Evolutionary conservation across 2,113 vertebrate species (phyloP), one percentile per base, ranked within the genome.

Genomic region (Zosterops lateralis): DNA sequence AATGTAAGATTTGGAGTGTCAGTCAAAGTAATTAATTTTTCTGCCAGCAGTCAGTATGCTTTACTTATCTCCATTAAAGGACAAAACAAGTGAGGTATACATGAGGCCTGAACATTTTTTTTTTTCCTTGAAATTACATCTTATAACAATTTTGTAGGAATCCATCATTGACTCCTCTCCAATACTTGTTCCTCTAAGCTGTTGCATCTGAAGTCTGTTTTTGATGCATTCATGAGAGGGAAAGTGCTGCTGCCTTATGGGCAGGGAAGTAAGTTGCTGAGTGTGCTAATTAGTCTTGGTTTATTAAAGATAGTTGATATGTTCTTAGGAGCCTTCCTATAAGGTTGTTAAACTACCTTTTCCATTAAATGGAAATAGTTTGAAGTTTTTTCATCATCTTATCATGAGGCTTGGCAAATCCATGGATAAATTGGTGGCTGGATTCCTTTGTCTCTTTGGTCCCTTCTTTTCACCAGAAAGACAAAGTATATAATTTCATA

Each of bases 361-460:
- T 89, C 81, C 48, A 61, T 72, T 29, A 91, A 68, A 73, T 47
- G 29, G 20, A 66, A 68, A 44, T 82, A 73, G 29, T 73, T 62
- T 40, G 38, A 75, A 5, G 15, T 18, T 73, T 84, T 34, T 76
- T 87, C 28, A 34, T 76, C 38, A 51, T 36, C 22, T 91, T 92
- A n/a, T 72, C 31, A 12, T 28, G 40, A 40, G 26, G 75, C 42
- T 79, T 89, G 2, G 28, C 17, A 83, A 89, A 89, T 79, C 57
- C 1, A 1, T 53, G 53, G 61, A 44, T 87, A 70, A 58, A 71
- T 75, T 0, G 0, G 36, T 77, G 50, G 10, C 47, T 65, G n/a
- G 14, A 66, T 68, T 91, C 48, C 53, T 88, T 77, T 89, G 50
- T 90, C 48, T 25, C 47, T 51, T 95, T 60, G 75, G 74, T 89